Evolutionary conservation across 2,797 vertebrate genomes (phyloP), one percentile per base, ranked within the genome.

Genomic region (Catamblyrhynchus diadema): DNA sequence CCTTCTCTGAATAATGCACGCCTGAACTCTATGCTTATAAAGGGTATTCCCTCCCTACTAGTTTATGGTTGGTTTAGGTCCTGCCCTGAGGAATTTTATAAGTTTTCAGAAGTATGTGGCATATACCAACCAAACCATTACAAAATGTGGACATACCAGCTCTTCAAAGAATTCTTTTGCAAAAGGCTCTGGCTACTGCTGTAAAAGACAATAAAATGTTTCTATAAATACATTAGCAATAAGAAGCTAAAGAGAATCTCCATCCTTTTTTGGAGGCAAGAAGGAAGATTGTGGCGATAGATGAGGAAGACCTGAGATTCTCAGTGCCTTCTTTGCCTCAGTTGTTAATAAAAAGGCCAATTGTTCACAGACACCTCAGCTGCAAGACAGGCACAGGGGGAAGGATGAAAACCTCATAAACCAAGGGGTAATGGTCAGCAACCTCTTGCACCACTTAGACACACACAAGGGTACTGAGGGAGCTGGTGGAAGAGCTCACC

Each of bases 321-420:
- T 69, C 47, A 33, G 22, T 44, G 12, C 5, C 24, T 45, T 37
- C 24, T 75, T 75, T 67, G 10, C 4, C 27, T 39, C 30, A 42
- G 33, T 16, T 27, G 10, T 62, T 74, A 66, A 45, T 14, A 47
- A 8, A 12, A 53, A 45, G 8, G 33, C 9, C 48, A 24, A 4
- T 20, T 39, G 10, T 42, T 51, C 1, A 1, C 16, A 57, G 18
- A 6, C 1, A 2, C 18, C 19, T 59, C 16, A 74, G 18, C 18
- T 57, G 15, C 25, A 70, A n/a, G 12, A 37, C 8, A 6, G 25
- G 35, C 20, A 50, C 2, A 3, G 6, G 6, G 11, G 51, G 20
- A 21, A 59, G 53, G 32, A 62, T 15, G n/a, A 45, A 83, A 13
- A 3, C 12, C 17, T 8, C 14, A 20, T 32, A 67, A 37, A 24